Percentiles rank a stretch among this genome's conserved stretches.
These are phyloP conservation scores for Thyatira batis DNA, from an alignment of 2,888 invertebrate genomes.

Conservation along the genomic window DNA sequence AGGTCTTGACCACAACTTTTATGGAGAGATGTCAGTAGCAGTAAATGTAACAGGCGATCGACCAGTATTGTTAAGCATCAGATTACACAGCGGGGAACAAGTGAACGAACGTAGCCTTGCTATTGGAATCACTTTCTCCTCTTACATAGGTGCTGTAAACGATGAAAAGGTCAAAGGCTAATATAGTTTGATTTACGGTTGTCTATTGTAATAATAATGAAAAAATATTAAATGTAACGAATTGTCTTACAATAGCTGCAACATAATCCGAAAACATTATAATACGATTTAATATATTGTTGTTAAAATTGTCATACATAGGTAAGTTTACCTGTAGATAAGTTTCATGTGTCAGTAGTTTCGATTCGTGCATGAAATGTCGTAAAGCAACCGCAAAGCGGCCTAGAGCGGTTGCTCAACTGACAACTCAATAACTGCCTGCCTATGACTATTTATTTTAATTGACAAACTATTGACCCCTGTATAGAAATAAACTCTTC, in stretches of 20 bases:
- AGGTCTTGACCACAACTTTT: no score
- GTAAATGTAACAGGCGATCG: conserved; percentile 10
- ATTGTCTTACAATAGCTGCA: no score
- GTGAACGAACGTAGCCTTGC: conserved; percentile 36
- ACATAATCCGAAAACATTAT: neutral
- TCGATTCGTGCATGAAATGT: conserved; percentile 20
- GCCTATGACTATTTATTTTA: neutral
- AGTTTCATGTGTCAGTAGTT: conserved; percentile 17
- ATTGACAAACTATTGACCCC: conserved; percentile 8
- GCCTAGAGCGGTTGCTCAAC: conserved; percentile 28
- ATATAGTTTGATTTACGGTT: neutral
- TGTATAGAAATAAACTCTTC: conserved; percentile 4
- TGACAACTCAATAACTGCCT: conserved; percentile 7
- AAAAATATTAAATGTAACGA: no score
- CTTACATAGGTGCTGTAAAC: conserved; percentile 51
- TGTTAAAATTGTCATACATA: conserved; percentile 10
- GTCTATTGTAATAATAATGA: neutral
- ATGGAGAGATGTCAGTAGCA: no score
- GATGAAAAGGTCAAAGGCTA: conserved; percentile 35
- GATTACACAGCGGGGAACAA: conserved; percentile 43
- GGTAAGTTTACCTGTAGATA: conserved; percentile 12
- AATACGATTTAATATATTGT: no score
- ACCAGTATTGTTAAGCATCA: conserved; percentile 34
- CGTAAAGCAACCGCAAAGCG: conserved; percentile 34
- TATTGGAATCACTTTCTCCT: conserved; percentile 58